Conservation (phyloP, 2,888 invertebrate genomes). For the Thereva nobilitata region DNA sequence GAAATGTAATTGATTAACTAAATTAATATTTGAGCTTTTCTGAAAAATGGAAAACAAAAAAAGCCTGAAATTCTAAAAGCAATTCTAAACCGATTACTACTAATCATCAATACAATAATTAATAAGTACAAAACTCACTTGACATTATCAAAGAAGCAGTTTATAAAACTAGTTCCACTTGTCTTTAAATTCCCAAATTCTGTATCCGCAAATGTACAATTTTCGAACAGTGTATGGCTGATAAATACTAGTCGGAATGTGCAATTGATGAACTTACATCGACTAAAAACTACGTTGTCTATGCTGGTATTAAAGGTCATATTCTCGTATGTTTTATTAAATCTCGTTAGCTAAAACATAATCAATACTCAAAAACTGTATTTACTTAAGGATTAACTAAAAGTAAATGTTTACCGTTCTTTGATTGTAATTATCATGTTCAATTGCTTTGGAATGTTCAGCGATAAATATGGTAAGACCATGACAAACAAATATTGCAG, state of each 20-base stretch:
- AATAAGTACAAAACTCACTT: conserved; percentile 59
- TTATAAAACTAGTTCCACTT: conserved; percentile 68
- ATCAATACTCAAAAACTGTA: neutral
- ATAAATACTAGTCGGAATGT: conserved; percentile 70
- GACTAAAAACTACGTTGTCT: conserved; percentile 67
- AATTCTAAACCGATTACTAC: neutral
- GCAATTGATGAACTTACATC: conserved; percentile 66
- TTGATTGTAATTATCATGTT: conserved; percentile 56
- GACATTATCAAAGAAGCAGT: conserved; percentile 66
- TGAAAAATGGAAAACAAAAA: neutral
- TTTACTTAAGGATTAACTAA: conserved; percentile 24
- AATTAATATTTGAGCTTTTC: no score
- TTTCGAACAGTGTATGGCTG: conserved; percentile 72
- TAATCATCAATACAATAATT: neutral
- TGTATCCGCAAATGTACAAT: conserved; percentile 71
- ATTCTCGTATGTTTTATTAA: conserved; percentile 55
- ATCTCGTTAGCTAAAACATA: conserved; percentile 55
- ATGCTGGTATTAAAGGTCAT: conserved; percentile 65
- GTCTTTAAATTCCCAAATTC: conserved; percentile 74
- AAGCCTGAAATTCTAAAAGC: neutral
- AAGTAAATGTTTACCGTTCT: conserved; percentile 44
- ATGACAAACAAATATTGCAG: conserved; percentile 62
- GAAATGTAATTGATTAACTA: no score
- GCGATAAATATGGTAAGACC: conserved; percentile 62
- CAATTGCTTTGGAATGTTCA: conserved; percentile 61